Evolutionary conservation across 2,888 invertebrate species (phyloP).

Genomic region (Drosophila acutilabella): DNA sequence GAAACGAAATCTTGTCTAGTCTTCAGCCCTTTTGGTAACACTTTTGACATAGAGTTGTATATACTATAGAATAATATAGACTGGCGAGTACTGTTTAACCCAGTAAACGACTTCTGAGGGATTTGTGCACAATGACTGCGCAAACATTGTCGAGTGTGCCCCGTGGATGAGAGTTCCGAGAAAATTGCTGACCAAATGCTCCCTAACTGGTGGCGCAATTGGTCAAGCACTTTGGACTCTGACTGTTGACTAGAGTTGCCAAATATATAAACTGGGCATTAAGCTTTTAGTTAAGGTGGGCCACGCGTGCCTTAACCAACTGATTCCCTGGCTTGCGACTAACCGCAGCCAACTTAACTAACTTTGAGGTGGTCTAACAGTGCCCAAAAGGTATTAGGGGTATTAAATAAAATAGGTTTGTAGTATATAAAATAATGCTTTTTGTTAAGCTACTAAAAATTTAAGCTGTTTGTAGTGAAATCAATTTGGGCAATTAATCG

Average conservation of each 20-base stretch:
- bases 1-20: slow-evolving; percentile 17
- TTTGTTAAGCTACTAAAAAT: background rate
- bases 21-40: slow-evolving; percentile 14
- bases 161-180: slow-evolving; percentile 27
- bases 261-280: background rate
- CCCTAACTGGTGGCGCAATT: slow-evolving; percentile 33
- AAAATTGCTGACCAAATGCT: slow-evolving; percentile 28
- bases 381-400: background rate
- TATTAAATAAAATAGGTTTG: too few species aligned
- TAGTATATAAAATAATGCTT: background rate
- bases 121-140: slow-evolving; percentile 21
- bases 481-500: slow-evolving; percentile 1
- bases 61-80: background rate
- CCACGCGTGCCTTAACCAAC: background rate
- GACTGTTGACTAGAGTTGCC: background rate
- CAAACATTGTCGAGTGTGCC: slow-evolving; percentile 25
- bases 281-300: background rate
- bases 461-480: background rate
- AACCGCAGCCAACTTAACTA: slow-evolving; percentile 7
- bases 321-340: too few species aligned
- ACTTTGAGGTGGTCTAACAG: background rate
- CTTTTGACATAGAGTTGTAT: slow-evolving; percentile 27
- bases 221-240: slow-evolving; percentile 9
- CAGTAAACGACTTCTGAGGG: slow-evolving; percentile 24
- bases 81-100: slow-evolving; percentile 16